Evolutionary conservation across 2,113 vertebrate genomes (phyloP).

Genomic region (Taxidea taxus): DNA sequence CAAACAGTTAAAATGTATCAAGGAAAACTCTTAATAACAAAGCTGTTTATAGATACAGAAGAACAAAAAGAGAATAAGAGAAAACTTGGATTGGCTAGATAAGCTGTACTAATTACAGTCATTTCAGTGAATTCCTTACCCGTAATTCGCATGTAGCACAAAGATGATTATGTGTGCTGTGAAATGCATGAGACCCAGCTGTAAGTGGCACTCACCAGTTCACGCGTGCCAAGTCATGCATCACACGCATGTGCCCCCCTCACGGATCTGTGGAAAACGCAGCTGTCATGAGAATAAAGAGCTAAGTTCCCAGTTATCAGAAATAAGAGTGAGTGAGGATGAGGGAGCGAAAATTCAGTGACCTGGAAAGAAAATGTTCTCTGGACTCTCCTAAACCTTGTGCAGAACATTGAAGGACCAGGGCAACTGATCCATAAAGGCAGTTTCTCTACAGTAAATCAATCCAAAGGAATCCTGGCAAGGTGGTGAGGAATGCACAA

Average conservation of each 20-base stretch:
- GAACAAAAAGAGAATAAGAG: conserved; percentile 46
- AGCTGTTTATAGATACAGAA: conserved; percentile 64
- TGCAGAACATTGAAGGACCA: neutral
- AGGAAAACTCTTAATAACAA: conserved; percentile 57
- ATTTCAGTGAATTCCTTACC: conserved; percentile 52
- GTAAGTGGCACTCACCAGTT: neutral
- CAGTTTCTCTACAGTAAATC: neutral
- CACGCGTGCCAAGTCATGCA: neutral
- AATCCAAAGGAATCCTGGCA: neutral
- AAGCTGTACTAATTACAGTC: conserved; percentile 57
- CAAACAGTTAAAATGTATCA: conserved; percentile 40
- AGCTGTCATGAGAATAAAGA: neutral
- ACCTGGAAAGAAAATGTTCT: neutral
- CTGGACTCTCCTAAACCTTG: neutral
- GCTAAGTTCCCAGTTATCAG: neutral
- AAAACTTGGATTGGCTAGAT: conserved; percentile 15
- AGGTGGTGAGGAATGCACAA: neutral
- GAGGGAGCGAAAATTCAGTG: neutral
- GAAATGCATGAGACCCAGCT: neutral
- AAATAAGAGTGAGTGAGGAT: neutral
- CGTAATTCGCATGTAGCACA: conserved; percentile 37
- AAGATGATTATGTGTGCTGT: conserved; percentile 30
- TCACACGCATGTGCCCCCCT: neutral
- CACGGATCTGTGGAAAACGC: neutral
- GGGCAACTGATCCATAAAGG: neutral